phyloP scores from a whole-genome alignment of 1,140 invertebrate species.

The Yoshiicerus persimilis region DNA sequence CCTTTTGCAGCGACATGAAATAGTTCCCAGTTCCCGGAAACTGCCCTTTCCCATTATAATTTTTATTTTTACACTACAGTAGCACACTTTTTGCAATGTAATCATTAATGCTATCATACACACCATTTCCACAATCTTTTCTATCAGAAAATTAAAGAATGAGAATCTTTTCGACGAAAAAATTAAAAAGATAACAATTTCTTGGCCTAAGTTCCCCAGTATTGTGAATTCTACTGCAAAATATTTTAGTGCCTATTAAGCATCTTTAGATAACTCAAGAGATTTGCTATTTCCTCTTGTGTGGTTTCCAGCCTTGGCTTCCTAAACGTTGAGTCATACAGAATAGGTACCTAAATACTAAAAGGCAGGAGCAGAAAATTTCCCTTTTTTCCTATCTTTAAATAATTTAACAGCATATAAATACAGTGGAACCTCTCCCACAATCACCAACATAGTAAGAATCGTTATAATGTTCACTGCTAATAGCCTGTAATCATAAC shows the following conservation, averaged over 20 bases:
- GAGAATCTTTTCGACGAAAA: background rate
- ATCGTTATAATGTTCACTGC: background rate
- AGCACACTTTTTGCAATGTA: background rate
- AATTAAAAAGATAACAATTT: background rate
- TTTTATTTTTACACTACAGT: background rate
- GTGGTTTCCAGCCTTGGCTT: background rate
- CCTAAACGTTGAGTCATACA: background rate
- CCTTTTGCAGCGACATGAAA: background rate
- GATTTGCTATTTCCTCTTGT: background rate
- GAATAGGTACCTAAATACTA: background rate
- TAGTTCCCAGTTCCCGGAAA: background rate
- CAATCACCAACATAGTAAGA: background rate
- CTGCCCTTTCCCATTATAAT: background rate
- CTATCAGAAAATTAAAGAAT: background rate
- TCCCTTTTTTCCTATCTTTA: background rate
- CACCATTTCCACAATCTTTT: background rate
- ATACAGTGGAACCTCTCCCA: background rate
- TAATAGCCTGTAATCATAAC: background rate
- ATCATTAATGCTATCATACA: background rate
- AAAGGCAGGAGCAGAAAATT: background rate
- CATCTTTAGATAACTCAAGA: background rate
- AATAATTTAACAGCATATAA: background rate
- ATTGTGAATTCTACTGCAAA: background rate
- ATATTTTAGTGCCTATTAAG: background rate
- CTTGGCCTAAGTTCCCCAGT: background rate